Evolutionary conservation across 2,888 invertebrate genomes (phyloP).

Genomic region (Leptothorax acervorum): DNA sequence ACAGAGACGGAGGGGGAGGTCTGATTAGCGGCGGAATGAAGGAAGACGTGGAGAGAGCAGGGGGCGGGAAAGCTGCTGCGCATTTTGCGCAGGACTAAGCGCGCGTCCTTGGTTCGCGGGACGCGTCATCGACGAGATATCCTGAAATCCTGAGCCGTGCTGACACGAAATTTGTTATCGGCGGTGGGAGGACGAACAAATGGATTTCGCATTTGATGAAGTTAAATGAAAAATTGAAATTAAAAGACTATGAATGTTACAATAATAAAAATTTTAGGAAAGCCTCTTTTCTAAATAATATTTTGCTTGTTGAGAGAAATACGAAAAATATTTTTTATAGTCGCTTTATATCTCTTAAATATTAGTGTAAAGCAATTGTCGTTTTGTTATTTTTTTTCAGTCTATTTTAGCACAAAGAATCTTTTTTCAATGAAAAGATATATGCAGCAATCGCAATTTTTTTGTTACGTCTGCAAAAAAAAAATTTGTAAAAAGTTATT

Average conservation of each 20-base stretch:
- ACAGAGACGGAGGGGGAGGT: slow-evolving; percentile 20
- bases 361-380: neutral
- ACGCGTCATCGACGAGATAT: slow-evolving; percentile 67
- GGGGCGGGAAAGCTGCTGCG: slow-evolving; percentile 35
- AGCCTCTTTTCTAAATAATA: neutral
- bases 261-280: neutral
- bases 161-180: slow-evolving; percentile 17
- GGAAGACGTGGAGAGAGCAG: neutral
- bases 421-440: neutral
- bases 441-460: neutral
- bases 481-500: slow-evolving; percentile 25
- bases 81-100: slow-evolving; percentile 61
- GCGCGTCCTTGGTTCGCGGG: slow-evolving; percentile 61
- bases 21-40: slow-evolving; percentile 25
- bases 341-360: neutral
- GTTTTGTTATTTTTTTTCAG: neutral
- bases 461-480: neutral
- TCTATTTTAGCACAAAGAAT: neutral
- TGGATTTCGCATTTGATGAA: neutral
- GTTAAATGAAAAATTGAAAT: neutral
- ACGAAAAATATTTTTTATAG: neutral
- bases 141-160: slow-evolving; percentile 64
- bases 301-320: neutral
- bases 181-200: neutral
- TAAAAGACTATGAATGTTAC: neutral